phyloP scores from a whole-genome alignment of 2,113 vertebrate genomes.

The Notarius lentiginosus region DNA sequence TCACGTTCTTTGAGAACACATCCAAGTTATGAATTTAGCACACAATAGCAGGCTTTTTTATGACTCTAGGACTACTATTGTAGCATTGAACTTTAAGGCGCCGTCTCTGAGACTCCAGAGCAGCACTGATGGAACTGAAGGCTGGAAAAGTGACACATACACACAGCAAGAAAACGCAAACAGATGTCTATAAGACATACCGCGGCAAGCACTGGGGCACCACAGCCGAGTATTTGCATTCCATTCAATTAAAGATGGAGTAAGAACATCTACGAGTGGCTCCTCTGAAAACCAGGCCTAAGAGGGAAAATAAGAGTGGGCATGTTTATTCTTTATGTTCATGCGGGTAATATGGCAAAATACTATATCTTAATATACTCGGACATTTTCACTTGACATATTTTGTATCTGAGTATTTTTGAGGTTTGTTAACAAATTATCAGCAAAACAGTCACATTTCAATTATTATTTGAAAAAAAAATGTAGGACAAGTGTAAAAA shows the following conservation, averaged over 20 bases:
- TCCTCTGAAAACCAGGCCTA: slow-evolving; percentile 38
- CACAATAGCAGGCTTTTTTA: background rate
- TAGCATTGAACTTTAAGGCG: background rate
- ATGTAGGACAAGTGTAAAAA: background rate
- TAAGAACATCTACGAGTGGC: slow-evolving; percentile 49
- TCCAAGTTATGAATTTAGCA: slow-evolving; percentile 26
- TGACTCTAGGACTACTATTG: background rate
- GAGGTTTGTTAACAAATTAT: background rate
- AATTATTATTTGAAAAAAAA: background rate
- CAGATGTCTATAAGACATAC: slow-evolving; percentile 64
- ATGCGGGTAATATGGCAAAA: background rate
- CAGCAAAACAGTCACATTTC: background rate
- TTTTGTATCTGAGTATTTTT: background rate
- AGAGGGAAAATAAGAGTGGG: slow-evolving; percentile 8
- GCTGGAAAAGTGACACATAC: slow-evolving; percentile 49
- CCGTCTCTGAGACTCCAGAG: too few relatives aligned
- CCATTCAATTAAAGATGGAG: slow-evolving; percentile 57
- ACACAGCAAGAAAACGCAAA: slow-evolving; percentile 58
- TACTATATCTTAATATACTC: background rate
- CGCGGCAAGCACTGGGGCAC: slow-evolving; percentile 44
- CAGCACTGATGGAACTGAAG: slow-evolving; percentile 3
- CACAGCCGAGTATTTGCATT: slow-evolving; percentile 53
- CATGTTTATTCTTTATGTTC: background rate
- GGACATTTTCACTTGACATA: background rate
- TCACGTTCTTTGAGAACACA: background rate